Base-by-base conservation (phyloP, 2,113 vertebrate species). In the Xiphophorus hellerii region DNA sequence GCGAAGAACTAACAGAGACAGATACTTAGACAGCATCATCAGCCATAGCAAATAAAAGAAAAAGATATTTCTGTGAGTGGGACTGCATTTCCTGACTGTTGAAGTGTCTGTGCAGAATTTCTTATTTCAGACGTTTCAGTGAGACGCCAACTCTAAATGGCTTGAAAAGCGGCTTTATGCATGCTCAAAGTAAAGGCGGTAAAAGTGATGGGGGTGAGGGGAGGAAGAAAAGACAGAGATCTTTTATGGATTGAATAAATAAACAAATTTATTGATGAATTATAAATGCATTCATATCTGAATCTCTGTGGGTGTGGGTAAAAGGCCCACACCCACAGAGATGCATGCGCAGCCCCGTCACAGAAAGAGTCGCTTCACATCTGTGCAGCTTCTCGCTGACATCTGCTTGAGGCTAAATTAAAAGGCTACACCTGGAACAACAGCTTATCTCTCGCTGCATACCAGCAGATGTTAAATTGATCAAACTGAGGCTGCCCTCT, bases 1-100 rank as follows among this genome's bases (percentile, higher is more conserved):
- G 14, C 22, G 76, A 73, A 60, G 69, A 73, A 80, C 25, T 62
- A 72, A 83, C 12, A 63, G 35, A 77, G 28, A 15, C 14, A 73
- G 61, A 78, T 37, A 51, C 28, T 78, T 39, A 73, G 37, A 76
- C 27, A 42, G 22, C 66, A 35, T 68, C 61, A 72, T 72, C 58
- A 33, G 13, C 42, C 10, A 69, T 77, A 44, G 1, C 30, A 60
- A 35, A 27, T 54, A 25, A 70, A 0, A 58, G 48, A 75, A 78
- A 67, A 65, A 74, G 25, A 44, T 63, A 73, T 37, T 77, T 27
- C 64, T 33, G 37, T 15, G 42, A 71, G 51, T 35, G n/a, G 28
- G 20, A 65, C 73, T 70, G 60, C 10, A 44, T 72, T 29, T 62
- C 13, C 58, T 72, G 48, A 51, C n/a, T 11, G 3, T 10, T 42